Evolutionary conservation across 2,888 invertebrate species (phyloP).

Genomic region (Corbicula japonica): DNA sequence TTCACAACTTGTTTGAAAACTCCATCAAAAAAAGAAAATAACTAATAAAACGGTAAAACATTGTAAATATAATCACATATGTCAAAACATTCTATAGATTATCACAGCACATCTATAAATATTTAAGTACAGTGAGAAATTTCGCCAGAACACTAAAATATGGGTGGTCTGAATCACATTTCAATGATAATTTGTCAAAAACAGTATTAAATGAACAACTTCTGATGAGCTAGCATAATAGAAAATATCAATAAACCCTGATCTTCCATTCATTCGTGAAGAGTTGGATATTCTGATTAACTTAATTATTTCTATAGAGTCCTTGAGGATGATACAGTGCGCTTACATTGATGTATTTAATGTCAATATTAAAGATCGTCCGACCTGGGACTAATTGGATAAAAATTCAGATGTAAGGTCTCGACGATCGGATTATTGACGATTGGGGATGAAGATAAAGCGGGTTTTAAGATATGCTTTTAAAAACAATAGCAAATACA

Average conservation of each 20-base stretch:
- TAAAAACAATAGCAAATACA: conserved; percentile 43
- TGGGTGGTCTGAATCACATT: conserved; percentile 52
- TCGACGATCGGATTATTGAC: conserved; percentile 13
- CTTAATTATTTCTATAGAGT: conserved; percentile 32
- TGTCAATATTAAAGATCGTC: conserved; percentile 22
- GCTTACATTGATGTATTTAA: conserved; percentile 8
- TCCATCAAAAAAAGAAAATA: conserved; percentile 13
- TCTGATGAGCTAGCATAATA: conserved; percentile 15
- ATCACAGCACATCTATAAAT: conserved; percentile 31
- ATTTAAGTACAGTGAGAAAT: conserved; percentile 34
- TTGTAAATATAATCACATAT: conserved; percentile 39
- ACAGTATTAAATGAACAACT: conserved; percentile 46
- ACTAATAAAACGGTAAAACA: conserved; percentile 36
- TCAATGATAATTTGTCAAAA: conserved; percentile 59
- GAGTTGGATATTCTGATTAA: conserved; percentile 31
- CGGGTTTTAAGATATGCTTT: conserved; percentile 16
- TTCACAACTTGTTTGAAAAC: too few species aligned
- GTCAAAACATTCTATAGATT: conserved; percentile 33
- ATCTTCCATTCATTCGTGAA: conserved; percentile 26
- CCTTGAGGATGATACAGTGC: conserved; percentile 2
- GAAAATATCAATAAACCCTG: conserved; percentile 12
- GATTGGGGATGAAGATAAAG: conserved; percentile 10
- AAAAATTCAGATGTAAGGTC: conserved; percentile 18
- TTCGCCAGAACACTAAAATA: conserved; percentile 25
- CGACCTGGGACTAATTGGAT: conserved; percentile 29